Conservation (phyloP, 2,797 vertebrate species). For the Eleutherodactylus coqui region DNA sequence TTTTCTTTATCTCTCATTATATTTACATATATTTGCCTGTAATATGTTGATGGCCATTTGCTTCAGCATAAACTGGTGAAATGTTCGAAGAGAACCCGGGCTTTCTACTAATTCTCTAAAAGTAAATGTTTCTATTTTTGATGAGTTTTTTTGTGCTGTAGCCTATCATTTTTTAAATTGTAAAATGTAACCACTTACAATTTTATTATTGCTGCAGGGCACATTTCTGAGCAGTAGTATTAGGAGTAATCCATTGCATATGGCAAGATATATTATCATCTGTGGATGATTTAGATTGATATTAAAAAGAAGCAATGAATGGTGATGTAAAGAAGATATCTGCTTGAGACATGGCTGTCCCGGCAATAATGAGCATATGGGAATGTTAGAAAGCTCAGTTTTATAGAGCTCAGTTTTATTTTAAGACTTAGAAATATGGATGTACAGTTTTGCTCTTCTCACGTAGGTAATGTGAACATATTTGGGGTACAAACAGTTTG, state of each 20-base stretch:
- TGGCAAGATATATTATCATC: conserved; percentile 25
- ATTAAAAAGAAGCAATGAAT: conserved; percentile 20
- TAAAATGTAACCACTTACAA: conserved; percentile 15
- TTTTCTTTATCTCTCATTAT: not conserved
- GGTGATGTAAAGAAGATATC: conserved; percentile 2
- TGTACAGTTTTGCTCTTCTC: not conserved
- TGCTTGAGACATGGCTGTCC: not conserved
- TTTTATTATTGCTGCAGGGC: not conserved
- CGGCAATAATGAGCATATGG: not conserved
- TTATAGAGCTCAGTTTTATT: not conserved
- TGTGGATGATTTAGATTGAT: conserved; percentile 15
- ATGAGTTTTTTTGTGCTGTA: not conserved
- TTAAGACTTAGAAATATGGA: not conserved
- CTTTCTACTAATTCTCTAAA: not conserved
- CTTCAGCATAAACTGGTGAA: not conserved
- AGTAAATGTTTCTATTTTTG: not conserved
- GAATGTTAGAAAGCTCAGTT: not conserved
- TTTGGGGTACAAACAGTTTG: not conserved
- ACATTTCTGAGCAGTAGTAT: conserved; percentile 23
- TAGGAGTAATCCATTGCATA: conserved; percentile 27
- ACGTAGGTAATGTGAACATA: not conserved
- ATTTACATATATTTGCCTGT: not conserved
- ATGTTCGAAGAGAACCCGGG: not conserved
- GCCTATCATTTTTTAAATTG: not conserved
- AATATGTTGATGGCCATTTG: not conserved